Percentiles rank a stretch among this genome's conserved stretches.
These are phyloP conservation scores for Oreortyx pictus DNA, from an alignment of 2,797 vertebrate genomes.

Conservation along the genomic window DNA sequence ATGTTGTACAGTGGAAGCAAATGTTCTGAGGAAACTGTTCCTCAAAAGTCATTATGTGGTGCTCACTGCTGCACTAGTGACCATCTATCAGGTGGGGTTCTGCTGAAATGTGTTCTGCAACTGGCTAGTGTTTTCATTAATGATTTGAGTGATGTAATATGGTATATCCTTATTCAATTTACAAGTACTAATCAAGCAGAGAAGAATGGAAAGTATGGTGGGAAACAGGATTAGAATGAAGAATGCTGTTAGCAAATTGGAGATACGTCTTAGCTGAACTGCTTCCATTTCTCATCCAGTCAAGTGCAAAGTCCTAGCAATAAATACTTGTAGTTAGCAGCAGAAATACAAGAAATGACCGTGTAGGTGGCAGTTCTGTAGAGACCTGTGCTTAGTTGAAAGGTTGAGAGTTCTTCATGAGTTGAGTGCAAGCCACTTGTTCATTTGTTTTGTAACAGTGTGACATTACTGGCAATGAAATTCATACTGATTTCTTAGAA, in stretches of 20 bases:
- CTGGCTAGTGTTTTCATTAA: slow-evolving; percentile 36
- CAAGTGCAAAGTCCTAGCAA: background rate
- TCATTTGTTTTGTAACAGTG: background rate
- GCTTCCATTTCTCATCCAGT: slow-evolving; percentile 40
- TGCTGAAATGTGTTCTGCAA: background rate
- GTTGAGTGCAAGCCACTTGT: background rate
- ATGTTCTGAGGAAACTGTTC: background rate
- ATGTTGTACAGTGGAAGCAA: background rate
- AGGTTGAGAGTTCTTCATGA: background rate
- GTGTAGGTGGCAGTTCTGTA: background rate
- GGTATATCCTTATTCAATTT: slow-evolving; percentile 62
- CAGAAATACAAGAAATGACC: background rate
- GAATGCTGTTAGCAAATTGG: slow-evolving; percentile 3
- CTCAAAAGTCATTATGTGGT: background rate
- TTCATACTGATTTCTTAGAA: background rate
- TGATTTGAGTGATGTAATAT: slow-evolving; percentile 14
- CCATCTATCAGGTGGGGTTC: background rate
- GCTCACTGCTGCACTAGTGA: background rate
- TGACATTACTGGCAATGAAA: background rate
- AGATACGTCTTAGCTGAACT: background rate
- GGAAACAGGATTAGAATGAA: slow-evolving; percentile 59
- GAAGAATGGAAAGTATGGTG: slow-evolving; percentile 42
- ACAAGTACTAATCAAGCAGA: slow-evolving; percentile 24
- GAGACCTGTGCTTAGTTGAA: background rate
- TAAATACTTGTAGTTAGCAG: background rate